Evolutionary conservation across 2,888 invertebrate species (phyloP), one percentile per base, ranked within the genome.

Genomic region (Chelonus formosanus): DNA sequence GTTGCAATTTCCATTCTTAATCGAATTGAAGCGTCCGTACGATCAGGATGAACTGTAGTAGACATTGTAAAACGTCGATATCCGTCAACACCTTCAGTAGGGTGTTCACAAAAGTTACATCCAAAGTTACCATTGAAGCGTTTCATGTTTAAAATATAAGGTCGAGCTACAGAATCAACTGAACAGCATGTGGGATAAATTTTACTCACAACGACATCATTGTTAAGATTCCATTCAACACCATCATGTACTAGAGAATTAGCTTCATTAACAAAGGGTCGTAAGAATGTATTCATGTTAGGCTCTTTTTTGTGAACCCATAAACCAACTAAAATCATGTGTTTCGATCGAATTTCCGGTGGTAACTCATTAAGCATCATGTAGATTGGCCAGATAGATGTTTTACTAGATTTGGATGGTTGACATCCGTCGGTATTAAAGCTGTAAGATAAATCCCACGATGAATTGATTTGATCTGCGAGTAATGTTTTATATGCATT

Each of bases 201-300:
- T 63, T 57, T 63, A 58, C 53, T 63, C 5, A 7, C 63, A 7
- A 67, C 43, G 6, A 20, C 10, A 50, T 63, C 31, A n/a, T 48
- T 63, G 5, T 53, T 47, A 10, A 50, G 7, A 5, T 10, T 5
- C 61, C 66, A 61, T 10, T 34, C 8, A 44, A 60, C 36, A 10
- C 66, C 66, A 47, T 5, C 44, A 44, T 10, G 36, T 40, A 43
- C 31, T 40, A 67, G 40, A 34, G 56, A 7, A 63, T 67, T 67
- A 8, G 63, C 63, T 52, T 67, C 52, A 35, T 63, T 31, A 4
- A 67, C 67, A 58, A 67, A 67, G 20, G 63, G 67, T 40, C 63
- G 34, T 8, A 63, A 34, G 34, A 63, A 58, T 10, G 57, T 45
- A 8, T 52, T 43, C 63, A 63, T 63, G n/a, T 67, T 50, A 10